Evolutionary conservation across 1,140 invertebrate genomes (phyloP).

Genomic region (Trichonephila clavata): DNA sequence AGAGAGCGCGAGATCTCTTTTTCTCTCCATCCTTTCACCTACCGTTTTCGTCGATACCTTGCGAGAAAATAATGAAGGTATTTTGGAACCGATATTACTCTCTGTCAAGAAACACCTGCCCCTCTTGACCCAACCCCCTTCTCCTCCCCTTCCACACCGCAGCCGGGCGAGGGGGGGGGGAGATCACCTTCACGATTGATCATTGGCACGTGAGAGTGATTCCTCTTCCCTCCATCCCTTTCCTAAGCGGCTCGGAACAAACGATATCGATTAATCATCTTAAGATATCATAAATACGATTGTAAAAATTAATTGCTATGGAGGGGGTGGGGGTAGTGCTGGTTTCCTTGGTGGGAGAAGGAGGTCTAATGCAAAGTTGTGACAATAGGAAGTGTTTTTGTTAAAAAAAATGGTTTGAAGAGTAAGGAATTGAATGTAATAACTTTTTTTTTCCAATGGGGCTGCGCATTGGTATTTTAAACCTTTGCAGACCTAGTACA

Average conservation of each 20-base stretch:
- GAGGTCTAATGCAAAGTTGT: not conserved
- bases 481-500: too few relatives aligned
- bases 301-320: slow-evolving; percentile 45
- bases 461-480: too few relatives aligned
- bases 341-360: not conserved
- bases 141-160: slow-evolving; percentile 46
- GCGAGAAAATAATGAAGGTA: slow-evolving; percentile 67
- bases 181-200: slow-evolving; percentile 45
- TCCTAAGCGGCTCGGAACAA: slow-evolving; percentile 30
- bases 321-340: not conserved
- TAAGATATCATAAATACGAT: slow-evolving; percentile 48
- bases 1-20: not conserved
- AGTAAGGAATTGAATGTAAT: not conserved
- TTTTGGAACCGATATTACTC: slow-evolving; percentile 71
- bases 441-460: too few relatives aligned
- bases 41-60: slow-evolving; percentile 33
- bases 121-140: not conserved
- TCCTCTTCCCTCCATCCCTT: not conserved
- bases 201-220: slow-evolving; percentile 49
- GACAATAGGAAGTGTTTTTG: not conserved
- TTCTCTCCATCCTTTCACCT: slow-evolving; percentile 1
- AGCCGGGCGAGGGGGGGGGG: not conserved
- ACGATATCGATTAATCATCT: slow-evolving; percentile 65
- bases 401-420: not conserved
- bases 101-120: slow-evolving; percentile 64